Percentiles rank a stretch among this genome's conserved stretches.
phyloP scores from a whole-genome alignment of 1,140 invertebrate genomes.

The Zaprionus vittiger region DNA sequence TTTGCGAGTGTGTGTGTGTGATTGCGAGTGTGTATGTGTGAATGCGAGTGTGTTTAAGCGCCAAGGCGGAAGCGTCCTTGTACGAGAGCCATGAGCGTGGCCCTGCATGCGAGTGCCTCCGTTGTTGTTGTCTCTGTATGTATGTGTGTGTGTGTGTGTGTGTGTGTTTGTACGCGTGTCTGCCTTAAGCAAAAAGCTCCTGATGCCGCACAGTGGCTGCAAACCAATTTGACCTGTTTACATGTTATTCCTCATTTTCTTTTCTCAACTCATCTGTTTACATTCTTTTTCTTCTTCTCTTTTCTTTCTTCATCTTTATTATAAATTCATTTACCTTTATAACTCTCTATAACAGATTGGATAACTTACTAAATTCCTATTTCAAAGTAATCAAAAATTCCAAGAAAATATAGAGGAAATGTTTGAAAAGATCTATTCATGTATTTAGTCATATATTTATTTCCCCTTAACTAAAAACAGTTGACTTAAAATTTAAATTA shows the following conservation, averaged over 20 bases:
- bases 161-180: conserved; percentile 21
- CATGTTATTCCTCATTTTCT: neutral
- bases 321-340: no score
- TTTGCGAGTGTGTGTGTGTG: neutral
- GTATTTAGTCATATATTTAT: no score
- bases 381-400: no score
- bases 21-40: neutral
- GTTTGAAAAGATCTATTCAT: no score
- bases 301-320: no score
- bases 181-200: conserved; percentile 43
- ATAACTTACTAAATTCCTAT: no score
- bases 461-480: no score
- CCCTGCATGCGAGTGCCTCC: conserved; percentile 26
- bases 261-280: no score
- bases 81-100: conserved; percentile 53
- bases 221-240: neutral
- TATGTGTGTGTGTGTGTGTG: conserved; percentile 15
- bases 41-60: conserved; percentile 33
- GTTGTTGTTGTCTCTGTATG: neutral
- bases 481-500: no score
- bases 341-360: no score
- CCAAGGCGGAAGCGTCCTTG: conserved; percentile 74
- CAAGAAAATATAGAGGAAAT: no score
- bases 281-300: no score
- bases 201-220: conserved; percentile 26